A percentile compares a stretch with the other conserved stretches of the same genome.
Conservation (phyloP, 2,113 vertebrate species). For the Cheirogaleus medius region DNA sequence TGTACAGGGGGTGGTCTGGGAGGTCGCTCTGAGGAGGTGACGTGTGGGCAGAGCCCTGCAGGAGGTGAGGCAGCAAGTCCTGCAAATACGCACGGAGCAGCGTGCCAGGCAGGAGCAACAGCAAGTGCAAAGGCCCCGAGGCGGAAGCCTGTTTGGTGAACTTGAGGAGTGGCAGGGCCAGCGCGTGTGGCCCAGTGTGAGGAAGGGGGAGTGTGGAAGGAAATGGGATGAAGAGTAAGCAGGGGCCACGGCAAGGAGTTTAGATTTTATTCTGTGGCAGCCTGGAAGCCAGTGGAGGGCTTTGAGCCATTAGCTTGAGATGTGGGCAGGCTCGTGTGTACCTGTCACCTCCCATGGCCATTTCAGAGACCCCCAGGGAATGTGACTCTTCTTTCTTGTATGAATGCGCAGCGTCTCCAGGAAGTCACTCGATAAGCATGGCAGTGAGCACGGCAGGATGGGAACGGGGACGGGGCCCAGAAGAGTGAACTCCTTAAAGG, state of each 20-base stretch:
- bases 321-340: too few relatives aligned
- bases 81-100: neutral
- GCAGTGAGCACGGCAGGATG: neutral
- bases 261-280: neutral
- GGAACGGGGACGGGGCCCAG: neutral
- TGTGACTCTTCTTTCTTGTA: neutral
- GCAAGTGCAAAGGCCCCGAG: neutral
- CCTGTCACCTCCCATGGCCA: neutral
- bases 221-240: neutral
- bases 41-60: neutral
- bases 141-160: neutral
- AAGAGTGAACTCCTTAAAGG: neutral
- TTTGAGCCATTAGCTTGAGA: neutral
- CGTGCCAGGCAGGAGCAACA: neutral
- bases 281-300: neutral
- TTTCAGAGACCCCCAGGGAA: neutral
- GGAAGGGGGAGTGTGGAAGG: neutral
- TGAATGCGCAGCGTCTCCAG: neutral
- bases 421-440: neutral
- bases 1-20: neutral
- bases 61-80: neutral
- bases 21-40: neutral
- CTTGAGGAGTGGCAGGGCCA: neutral
- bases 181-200: neutral
- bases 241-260: neutral